Base-by-base conservation (phyloP, 64 coral and sea anemone genomes). In the Catalaphyllia jardinei region DNA sequence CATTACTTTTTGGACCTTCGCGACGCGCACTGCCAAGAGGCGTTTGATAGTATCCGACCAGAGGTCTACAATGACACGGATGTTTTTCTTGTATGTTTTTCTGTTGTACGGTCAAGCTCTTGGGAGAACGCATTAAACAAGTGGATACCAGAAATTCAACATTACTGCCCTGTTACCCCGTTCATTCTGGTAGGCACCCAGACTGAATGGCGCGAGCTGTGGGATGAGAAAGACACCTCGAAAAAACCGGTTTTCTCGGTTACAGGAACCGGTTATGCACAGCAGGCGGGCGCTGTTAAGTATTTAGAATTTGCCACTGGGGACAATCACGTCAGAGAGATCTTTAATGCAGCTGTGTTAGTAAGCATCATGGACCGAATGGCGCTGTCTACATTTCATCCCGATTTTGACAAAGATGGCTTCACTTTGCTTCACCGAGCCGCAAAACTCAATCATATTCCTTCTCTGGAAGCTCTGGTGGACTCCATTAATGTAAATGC, bases 141-240 rank as follows among this genome's bases (percentile, higher is more conserved):
- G 38, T 97, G 95, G 95, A 88, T 97, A 29, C 95, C 95, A 3
- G 95, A 97, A 82, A 76, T 97, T 46, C 91, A 87, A 10, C 24
- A 83, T 69, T 31, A 79, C 61, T 73, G 92, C 50, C 92, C 95
- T 29, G 88, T 97, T 15, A 90, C 91, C 8, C 95, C 95, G 51
- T 93, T 97, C 69, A 93, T 97, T 50, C 85, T 97, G 51, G 92
- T 97, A 29, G 95, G 95, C 55, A 97, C 95, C 51, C 95, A 97
- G 20, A 97, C 86, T 2, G 88, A 94, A 12, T 97, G 95, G 95
- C 86, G 95, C 74, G 88, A 93, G 3, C 82, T 97, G 18, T 97
- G 76, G 80, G 90, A 92, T n/a, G 89, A 88, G 31, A 89, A 42
- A 64, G 95, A 97, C 76, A 83, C 92, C 74, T 87, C 83, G 25